Percentiles rank a stretch among this genome's conserved stretches.
Evolutionary conservation across 2,113 vertebrate genomes (phyloP).

Genomic region (human): DNA sequence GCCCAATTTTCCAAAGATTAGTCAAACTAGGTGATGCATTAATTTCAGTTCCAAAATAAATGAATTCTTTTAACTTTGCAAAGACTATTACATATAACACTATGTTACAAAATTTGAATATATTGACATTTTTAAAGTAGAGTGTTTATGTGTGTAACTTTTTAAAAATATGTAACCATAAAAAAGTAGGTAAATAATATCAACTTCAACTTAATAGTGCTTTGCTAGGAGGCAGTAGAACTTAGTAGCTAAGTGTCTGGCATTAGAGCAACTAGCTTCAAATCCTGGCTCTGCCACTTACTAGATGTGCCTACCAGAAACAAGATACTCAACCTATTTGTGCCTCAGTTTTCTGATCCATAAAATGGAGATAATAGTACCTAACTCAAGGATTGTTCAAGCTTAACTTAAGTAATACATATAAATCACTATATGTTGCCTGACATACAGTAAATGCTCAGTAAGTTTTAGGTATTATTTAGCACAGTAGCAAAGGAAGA

Average conservation of each 20-base stretch:
- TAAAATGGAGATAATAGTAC: neutral
- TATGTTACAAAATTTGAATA: neutral
- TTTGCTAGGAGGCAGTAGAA: neutral
- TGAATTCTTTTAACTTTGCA: neutral
- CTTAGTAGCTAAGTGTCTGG: neutral
- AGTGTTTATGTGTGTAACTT: neutral
- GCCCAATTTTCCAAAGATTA: neutral
- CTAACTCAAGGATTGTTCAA: neutral
- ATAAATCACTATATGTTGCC: neutral
- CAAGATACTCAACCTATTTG: neutral
- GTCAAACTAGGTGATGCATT: neutral
- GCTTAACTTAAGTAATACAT: neutral
- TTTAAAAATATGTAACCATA: neutral
- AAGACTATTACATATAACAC: neutral
- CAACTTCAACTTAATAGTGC: neutral
- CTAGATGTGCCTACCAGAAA: neutral
- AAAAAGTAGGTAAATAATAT: neutral
- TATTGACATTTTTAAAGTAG: neutral
- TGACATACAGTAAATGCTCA: neutral
- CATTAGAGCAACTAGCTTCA: neutral
- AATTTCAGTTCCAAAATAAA: constrained; percentile 3
- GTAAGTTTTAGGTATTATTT: neutral
- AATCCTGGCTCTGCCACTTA: neutral
- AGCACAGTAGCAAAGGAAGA: neutral
- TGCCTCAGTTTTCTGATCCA: neutral